Evolutionary conservation across 1,140 invertebrate species (phyloP), one percentile per base, ranked within the genome.

Genomic region (Macrocentrus cingulum): DNA sequence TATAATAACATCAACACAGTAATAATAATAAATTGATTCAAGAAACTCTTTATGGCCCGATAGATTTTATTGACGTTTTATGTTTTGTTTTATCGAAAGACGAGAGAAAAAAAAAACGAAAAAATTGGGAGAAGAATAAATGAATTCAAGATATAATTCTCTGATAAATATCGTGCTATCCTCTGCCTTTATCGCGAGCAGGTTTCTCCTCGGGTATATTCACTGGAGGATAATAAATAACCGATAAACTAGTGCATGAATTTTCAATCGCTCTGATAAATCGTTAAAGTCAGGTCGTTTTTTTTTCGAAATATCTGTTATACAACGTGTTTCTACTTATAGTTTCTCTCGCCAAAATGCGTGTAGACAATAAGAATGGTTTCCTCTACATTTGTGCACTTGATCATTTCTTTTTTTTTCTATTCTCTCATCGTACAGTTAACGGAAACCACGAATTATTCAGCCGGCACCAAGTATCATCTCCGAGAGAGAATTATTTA

Each of bases 221-320:
- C 19, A 23, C 37, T 54, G 22, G 15, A 29, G 2, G 15, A 29
- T 54, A 54, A 54, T 54, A 42, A 54, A 54, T 54, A 39, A 41
- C 37, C 20, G 37, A 42, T 54, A 54, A 54, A 42, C 36, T 54
- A 7, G 34, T 39, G 13, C 34, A 53, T 53, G 36, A 41, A 53
- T 53, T 53, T 53, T 53, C 36, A 53, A 37, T 44, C 42, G 11
- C 2, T 19, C 42, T 9, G 36, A 39, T 53, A 13, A 51, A 16
- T 18, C 42, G 18, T 44, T 44, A 13, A 44, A 32, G 32, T 32
- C n/a, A 51, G 29, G 37, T 11, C 13, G 16, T 51, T 13, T 5
- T n/a, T n/a, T n/a, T n/a, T n/a, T n/a, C n/a, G n/a, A n/a, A n/a
- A n/a, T n/a, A n/a, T n/a, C n/a, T 7, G 8, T 15, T 16, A 2